Evolutionary conservation across 2,797 vertebrate species (phyloP).

Genomic region (Rhynchotus rufescens): DNA sequence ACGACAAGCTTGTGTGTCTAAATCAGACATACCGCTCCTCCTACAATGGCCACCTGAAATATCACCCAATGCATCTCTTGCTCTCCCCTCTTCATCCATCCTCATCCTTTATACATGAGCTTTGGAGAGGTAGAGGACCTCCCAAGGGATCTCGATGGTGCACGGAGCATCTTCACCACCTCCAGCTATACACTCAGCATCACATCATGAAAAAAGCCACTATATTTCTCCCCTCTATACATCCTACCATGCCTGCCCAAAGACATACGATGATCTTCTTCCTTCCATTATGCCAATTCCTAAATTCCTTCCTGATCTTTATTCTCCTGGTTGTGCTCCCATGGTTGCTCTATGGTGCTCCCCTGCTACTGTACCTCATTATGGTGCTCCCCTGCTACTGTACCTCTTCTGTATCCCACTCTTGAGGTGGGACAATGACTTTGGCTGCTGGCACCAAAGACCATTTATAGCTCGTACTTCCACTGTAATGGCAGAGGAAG

Average conservation of each 20-base stretch:
- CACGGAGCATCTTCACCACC: background rate
- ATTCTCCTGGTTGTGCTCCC: background rate
- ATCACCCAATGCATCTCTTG: accelerated
- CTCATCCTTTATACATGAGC: accelerated
- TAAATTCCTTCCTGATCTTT: background rate
- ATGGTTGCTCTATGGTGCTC: accelerated
- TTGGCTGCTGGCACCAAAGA: accelerated
- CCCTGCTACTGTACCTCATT: background rate
- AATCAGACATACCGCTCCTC: accelerated
- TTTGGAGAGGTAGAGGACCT: accelerated
- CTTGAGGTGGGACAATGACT: background rate
- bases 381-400: accelerated
- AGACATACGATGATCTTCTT: background rate
- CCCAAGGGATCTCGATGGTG: background rate
- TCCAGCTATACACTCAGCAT: background rate
- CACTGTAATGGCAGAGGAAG: background rate
- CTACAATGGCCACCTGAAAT: background rate
- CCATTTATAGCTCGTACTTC: background rate
- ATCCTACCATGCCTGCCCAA: background rate
- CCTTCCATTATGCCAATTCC: background rate
- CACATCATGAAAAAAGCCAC: background rate
- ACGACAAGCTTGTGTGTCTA: background rate
- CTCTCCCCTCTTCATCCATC: background rate
- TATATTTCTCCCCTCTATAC: background rate
- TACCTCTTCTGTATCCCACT: background rate